Percentiles rank a stretch among this genome's conserved stretches.
Evolutionary conservation across 1,140 invertebrate species (phyloP).

Genomic region (Neodiprion lecontei): DNA sequence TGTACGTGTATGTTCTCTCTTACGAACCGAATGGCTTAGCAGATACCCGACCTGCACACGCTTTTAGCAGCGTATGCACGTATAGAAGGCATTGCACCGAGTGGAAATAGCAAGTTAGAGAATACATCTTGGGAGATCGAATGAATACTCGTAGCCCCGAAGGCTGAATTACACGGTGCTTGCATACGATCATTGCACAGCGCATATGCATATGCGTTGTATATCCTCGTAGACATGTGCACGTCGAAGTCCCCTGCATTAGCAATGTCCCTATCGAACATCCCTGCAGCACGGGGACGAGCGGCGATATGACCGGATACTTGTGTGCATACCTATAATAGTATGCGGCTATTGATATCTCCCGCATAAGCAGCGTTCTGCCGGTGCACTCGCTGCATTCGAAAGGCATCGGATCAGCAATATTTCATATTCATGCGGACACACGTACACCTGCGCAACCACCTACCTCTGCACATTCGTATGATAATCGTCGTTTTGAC

Average conservation of each 20-base stretch:
- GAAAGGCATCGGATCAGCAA: slow-evolving; percentile 1
- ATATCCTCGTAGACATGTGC: background rate
- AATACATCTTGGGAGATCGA: background rate
- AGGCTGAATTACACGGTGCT: background rate
- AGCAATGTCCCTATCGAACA: slow-evolving; percentile 5
- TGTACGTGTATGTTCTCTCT: no score
- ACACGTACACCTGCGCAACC: background rate
- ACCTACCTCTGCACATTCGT: background rate
- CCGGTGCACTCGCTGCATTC: background rate
- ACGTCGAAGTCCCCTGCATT: slow-evolving; percentile 4
- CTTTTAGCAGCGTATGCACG: no score
- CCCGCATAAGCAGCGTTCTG: background rate
- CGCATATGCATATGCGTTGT: background rate
- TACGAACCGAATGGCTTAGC: no score
- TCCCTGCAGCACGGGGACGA: background rate
- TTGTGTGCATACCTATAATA: background rate
- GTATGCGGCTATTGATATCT: background rate
- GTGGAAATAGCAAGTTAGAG: background rate
- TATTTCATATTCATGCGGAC: background rate
- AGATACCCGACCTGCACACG: no score
- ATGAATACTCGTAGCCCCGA: background rate
- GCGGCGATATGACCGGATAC: background rate
- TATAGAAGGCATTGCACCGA: no score
- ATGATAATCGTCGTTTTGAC: background rate
- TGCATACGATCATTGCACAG: background rate